Base-by-base conservation (phyloP, 1,140 invertebrate species). In the Diprion similis region DNA sequence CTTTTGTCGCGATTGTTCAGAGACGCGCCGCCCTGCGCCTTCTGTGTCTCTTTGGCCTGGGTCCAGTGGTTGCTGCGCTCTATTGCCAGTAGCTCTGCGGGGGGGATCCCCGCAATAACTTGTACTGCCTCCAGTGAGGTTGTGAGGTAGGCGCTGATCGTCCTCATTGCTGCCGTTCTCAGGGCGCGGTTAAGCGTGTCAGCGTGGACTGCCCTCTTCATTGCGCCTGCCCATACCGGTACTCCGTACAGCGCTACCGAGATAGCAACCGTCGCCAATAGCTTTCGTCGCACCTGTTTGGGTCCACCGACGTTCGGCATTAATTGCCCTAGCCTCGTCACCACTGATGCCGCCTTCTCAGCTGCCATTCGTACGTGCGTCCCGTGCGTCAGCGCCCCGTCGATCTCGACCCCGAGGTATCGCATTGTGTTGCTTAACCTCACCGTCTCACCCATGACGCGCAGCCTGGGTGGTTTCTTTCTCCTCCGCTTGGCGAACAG, bases 61-160 rank as follows among this genome's bases (percentile, higher is more conserved):
- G n/a, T 10, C 51, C n/a, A 10, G 10, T n/a, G 24, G 8, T 15
- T 46, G 11, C 73, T 64, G 1, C 24, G 1, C 46, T 79, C 76
- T 45, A 18, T 67, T 4, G 51, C 72, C 47, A 78, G 46, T 13
- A 76, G 70, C n/a, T 73, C 74, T 3, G 78, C 73, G 3, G 76
- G 78, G 11, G 72, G 67, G 2, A 70, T 24, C 17, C 71, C 78
- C 10, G 78, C 70, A 15, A 78, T 71, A 1, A 75, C 75, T 17
- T 68, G 18, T 3, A 71, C 70, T 46, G 76, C 76, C 51, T 73
- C 78, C 1, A 19, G 46, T 1, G 77, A 79, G 1, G 76, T 46
- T 0, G 78, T 79, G 19, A 73, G 64, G 45, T 77, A 78, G 2
- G 71, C 71, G 8, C 45, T 8, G 70, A 18, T 47, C 7, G 7